Evolutionary conservation across 2,888 invertebrate species (phyloP).

Genomic region (Ypsolopha sequella): DNA sequence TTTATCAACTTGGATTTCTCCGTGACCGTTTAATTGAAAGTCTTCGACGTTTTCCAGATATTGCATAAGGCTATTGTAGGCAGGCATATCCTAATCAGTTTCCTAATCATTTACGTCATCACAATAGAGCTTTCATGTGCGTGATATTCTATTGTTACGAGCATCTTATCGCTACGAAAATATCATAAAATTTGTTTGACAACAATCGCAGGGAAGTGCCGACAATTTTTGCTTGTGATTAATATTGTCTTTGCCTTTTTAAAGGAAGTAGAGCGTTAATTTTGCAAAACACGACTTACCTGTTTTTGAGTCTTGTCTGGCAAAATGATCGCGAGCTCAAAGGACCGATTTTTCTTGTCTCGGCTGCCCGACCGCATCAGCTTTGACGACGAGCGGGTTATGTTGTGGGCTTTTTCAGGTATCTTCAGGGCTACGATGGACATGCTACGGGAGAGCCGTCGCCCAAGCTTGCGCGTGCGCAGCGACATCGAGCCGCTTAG

Average conservation of each 20-base stretch:
- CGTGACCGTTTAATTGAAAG: neutral
- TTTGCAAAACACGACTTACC: conserved; percentile 33
- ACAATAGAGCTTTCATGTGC: neutral
- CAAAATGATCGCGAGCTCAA: conserved; percentile 74
- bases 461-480: conserved; percentile 60
- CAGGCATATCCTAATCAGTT: neutral
- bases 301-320: conserved; percentile 76
- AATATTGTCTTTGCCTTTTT: neutral
- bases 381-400: conserved; percentile 71
- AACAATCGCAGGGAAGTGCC: neutral
- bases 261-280: neutral
- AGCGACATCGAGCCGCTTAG: conserved; percentile 62
- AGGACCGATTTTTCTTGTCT: conserved; percentile 68
- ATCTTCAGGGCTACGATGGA: conserved; percentile 66
- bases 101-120: neutral
- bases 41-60: neutral
- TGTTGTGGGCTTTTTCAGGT: conserved; percentile 72
- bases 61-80: neutral
- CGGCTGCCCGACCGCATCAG: conserved; percentile 69
- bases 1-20: neutral
- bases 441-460: conserved; percentile 67
- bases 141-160: neutral
- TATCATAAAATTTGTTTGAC: neutral
- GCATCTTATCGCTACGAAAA: neutral
- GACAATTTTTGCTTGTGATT: neutral